These are phyloP conservation scores for Limenitis arthemis DNA, from an alignment of 2,888 invertebrate genomes.

Conservation along the genomic window DNA sequence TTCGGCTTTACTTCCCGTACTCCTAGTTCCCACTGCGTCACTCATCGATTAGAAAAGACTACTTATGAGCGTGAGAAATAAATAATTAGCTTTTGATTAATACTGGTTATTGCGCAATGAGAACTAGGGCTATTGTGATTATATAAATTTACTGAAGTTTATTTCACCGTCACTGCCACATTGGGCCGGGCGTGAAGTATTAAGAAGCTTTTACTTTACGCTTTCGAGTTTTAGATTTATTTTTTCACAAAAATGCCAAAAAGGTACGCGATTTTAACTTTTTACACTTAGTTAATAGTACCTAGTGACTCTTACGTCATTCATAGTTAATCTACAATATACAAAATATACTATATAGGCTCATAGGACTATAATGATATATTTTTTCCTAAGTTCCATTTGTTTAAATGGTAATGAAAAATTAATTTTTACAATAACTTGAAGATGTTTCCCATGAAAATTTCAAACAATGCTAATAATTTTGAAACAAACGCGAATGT, in stretches of 20 bases:
- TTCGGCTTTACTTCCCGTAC: too few relatives aligned
- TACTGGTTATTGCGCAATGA: too few relatives aligned
- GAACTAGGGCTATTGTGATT: conserved; percentile 2
- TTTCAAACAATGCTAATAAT: too few relatives aligned
- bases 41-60: too few relatives aligned
- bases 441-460: too few relatives aligned
- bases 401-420: background rate
- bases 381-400: background rate
- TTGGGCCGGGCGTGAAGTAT: background rate
- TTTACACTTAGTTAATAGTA: conserved; percentile 13
- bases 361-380: conserved; percentile 5
- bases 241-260: conserved; percentile 19
- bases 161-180: background rate
- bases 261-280: conserved; percentile 16
- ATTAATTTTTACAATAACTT: background rate
- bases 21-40: too few relatives aligned
- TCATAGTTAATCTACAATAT: conserved; percentile 4
- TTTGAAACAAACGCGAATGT: too few relatives aligned
- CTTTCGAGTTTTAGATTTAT: conserved; percentile 14
- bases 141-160: conserved; percentile 8
- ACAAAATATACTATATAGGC: conserved; percentile 12
- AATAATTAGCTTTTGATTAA: too few relatives aligned
- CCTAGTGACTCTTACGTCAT: too few relatives aligned
- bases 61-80: too few relatives aligned
- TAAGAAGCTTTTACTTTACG: conserved; percentile 5